Base-by-base conservation (phyloP, 2,888 invertebrate genomes). In the Blastobasis adustella region DNA sequence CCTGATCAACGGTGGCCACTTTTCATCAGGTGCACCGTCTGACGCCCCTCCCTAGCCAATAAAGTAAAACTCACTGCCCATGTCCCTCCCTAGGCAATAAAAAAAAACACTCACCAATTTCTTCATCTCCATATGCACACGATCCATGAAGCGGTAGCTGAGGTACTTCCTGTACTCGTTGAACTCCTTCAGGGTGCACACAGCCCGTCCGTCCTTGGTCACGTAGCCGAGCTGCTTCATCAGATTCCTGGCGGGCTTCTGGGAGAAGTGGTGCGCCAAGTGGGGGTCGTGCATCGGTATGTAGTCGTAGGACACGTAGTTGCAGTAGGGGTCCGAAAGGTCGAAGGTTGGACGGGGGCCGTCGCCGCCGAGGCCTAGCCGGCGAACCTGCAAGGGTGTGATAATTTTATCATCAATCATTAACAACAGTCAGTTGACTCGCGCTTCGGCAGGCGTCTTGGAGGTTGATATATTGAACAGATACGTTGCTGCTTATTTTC, bases 141-240 rank as follows among this genome's bases (percentile, higher is more conserved):
- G 76, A 52, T 90, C 90, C 72, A 91, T 82, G 56, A 90, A 90
- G 10, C 85, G 83, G 54, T 90, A 89, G 58, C 90, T 90, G 50
- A 92, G 69, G 58, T 90, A 91, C 58, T 90, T 89, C 51, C 92
- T 88, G 75, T 92, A 92, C 56, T 90, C 87, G 65, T 92, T 93
- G 67, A 92, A 92, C 61, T 92, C 92, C 56, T 90, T 90, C 10
- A 92, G 69, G 1, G 90, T 89, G 66, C 93, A 93, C 1, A 92
- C 89, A 0, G 92, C 92, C 50, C 91, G 82, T 1, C 90, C 90
- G 36, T 91, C 83, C 10, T 84, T 76, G 0, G 92, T 91, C 56
- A 91, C 89, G 61, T 85, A 90, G 4, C 91, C 91, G 5, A 90
- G 85, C 8, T 73, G 55, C 45, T 85, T 84, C 73, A 92, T 79